phyloP scores from a whole-genome alignment of 2,113 vertebrate species.

The Peucedramus taeniatus region DNA sequence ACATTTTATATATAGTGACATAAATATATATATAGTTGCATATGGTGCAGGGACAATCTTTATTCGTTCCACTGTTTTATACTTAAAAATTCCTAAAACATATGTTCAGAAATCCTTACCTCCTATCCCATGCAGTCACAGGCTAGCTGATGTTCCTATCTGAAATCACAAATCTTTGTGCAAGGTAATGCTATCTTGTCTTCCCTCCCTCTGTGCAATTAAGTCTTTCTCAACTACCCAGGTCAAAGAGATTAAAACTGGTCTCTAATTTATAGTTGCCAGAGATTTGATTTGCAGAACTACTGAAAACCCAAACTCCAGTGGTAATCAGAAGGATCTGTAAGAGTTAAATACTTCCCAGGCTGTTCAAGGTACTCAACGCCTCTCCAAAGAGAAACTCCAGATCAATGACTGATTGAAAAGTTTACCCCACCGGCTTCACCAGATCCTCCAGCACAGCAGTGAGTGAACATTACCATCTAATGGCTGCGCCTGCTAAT shows the following conservation, averaged over 20 bases:
- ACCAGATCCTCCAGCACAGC: background rate
- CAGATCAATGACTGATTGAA: background rate
- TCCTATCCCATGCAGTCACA: background rate
- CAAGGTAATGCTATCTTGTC: rapidly evolving
- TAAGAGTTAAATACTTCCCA: background rate
- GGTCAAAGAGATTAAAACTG: background rate
- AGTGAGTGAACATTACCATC: conserved; percentile 56
- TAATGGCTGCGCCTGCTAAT: conserved; percentile 41
- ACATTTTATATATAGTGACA: background rate
- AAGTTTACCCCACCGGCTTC: background rate
- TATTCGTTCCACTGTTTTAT: background rate
- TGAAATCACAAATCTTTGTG: background rate
- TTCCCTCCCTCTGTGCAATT: background rate
- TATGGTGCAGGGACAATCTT: background rate
- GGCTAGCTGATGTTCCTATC: background rate
- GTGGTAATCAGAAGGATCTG: background rate
- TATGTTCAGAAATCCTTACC: background rate
- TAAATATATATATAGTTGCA: background rate
- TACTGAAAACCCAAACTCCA: background rate
- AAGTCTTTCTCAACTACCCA: background rate
- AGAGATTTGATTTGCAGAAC: background rate
- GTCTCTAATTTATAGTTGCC: background rate
- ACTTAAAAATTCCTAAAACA: background rate
- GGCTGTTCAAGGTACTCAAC: background rate
- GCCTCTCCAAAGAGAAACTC: background rate